Conservation (phyloP, 1,140 invertebrate genomes). For the Spodoptera frugiperda region DNA sequence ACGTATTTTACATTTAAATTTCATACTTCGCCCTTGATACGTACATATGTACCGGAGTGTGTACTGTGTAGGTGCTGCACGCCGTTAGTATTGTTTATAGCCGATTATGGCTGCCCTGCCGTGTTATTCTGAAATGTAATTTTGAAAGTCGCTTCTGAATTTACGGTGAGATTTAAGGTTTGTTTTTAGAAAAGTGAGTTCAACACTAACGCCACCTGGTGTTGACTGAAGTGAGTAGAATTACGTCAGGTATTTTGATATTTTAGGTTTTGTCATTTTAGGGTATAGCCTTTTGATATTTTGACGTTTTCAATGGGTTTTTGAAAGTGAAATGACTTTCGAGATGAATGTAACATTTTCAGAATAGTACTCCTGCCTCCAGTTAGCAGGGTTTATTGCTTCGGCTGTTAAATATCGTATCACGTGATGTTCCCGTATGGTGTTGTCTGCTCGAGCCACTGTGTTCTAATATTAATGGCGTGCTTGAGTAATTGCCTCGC, state of each 20-base stretch:
- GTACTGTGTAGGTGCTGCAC: not conserved
- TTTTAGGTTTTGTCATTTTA: too few species aligned
- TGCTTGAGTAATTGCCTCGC: not conserved
- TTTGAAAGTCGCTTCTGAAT: too few species aligned
- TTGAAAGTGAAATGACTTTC: too few species aligned
- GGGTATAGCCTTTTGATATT: too few species aligned
- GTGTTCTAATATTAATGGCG: conserved; percentile 15
- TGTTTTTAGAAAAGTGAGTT: too few species aligned
- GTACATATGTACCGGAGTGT: not conserved
- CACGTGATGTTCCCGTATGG: not conserved
- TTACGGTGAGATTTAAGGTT: too few species aligned
- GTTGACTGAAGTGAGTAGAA: too few species aligned
- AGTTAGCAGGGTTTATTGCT: conserved; percentile 4
- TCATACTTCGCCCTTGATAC: conserved; percentile 24
- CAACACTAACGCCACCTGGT: too few species aligned
- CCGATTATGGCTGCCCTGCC: conserved; percentile 1
- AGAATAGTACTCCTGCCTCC: not conserved
- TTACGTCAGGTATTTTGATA: too few species aligned
- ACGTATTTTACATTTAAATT: conserved; percentile 48
- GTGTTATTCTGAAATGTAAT: too few species aligned
- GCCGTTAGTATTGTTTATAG: conserved; percentile 28
- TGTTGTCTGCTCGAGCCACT: not conserved
- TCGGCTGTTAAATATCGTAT: conserved; percentile 7
- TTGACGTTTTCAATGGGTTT: too few species aligned
- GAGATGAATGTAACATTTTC: too few species aligned